A percentile compares a stretch with the other conserved stretches of the same genome.
phyloP scores from a whole-genome alignment of 1,140 invertebrate genomes.

The Achroia grisella region DNA sequence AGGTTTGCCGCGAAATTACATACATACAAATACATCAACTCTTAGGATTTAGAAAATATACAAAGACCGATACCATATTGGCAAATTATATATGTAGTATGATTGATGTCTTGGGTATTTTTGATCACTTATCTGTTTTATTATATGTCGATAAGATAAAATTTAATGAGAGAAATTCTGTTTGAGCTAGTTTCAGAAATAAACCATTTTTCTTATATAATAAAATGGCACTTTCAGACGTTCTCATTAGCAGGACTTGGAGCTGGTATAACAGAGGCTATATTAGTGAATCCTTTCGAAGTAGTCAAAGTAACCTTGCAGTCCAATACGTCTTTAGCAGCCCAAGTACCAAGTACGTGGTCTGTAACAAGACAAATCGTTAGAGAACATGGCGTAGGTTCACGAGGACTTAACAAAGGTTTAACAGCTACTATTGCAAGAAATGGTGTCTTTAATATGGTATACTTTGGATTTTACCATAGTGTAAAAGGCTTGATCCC shows the following conservation, averaged over 20 bases:
- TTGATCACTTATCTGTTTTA: constrained; percentile 7
- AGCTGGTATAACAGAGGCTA: constrained; percentile 90
- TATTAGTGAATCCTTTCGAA: constrained; percentile 95
- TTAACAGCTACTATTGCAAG: constrained; percentile 89
- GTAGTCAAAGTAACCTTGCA: constrained; percentile 93
- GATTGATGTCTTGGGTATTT: too few species aligned
- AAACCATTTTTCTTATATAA: too few species aligned
- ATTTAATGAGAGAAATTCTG: too few species aligned
- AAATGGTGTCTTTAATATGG: constrained; percentile 93
- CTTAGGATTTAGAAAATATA: too few species aligned
- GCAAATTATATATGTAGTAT: too few species aligned
- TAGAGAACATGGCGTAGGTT: constrained; percentile 82
- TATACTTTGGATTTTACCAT: constrained; percentile 96
- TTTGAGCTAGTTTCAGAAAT: too few species aligned
- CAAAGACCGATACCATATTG: too few species aligned
- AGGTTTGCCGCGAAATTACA: too few species aligned
- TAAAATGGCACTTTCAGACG: constrained; percentile 80
- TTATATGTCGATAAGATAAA: constrained; percentile 5
- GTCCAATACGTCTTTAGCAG: constrained; percentile 75
- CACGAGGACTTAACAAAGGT: constrained; percentile 89
- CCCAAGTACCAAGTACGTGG: constrained; percentile 83
- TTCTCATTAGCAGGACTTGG: constrained; percentile 89
- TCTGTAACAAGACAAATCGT: constrained; percentile 86
- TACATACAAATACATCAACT: too few species aligned
- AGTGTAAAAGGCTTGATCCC: constrained; percentile 87